A percentile compares a stretch with the other conserved stretches of the same genome.
Conservation (phyloP, 2,888 invertebrate genomes). For the Lithosia quadra region DNA sequence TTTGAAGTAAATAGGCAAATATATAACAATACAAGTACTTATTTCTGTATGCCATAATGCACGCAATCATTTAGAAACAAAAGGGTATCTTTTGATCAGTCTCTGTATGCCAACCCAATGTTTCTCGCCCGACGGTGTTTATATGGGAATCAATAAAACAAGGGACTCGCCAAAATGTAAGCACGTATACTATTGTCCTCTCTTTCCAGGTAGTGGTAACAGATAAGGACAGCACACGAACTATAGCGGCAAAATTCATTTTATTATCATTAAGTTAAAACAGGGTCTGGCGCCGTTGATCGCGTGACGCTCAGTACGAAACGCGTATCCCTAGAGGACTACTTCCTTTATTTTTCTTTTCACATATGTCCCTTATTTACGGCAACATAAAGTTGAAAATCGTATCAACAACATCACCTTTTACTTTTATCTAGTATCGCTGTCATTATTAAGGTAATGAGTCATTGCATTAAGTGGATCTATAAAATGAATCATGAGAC, state of each 20-base stretch:
- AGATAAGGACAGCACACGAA: conserved; percentile 58
- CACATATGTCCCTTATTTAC: conserved; percentile 39
- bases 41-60: not conserved
- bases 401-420: conserved; percentile 5
- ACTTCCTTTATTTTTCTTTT: conserved; percentile 34
- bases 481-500: conserved; percentile 75
- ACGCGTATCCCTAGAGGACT: conserved; percentile 60
- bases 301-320: conserved; percentile 70
- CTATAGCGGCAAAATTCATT: conserved; percentile 67
- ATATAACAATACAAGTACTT: too few relatives aligned
- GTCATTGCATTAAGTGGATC: conserved; percentile 72
- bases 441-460: conserved; percentile 80
- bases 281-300: conserved; percentile 71
- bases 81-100: conserved; percentile 22
- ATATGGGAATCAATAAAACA: conserved; percentile 71
- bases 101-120: conserved; percentile 25
- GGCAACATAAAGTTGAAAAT: conserved; percentile 53
- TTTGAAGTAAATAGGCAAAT: too few relatives aligned
- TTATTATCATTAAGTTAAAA: conserved; percentile 76
- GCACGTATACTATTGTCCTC: conserved; percentile 46
- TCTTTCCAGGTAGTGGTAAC: conserved; percentile 42
- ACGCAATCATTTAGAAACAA: not conserved
- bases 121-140: conserved; percentile 53
- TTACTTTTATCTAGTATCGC: conserved; percentile 52
- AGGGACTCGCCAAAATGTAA: conserved; percentile 54